Evolutionary conservation across 2,113 vertebrate genomes (phyloP), one percentile per base, ranked within the genome.

Genomic region (Tragelaphus scriptus): DNA sequence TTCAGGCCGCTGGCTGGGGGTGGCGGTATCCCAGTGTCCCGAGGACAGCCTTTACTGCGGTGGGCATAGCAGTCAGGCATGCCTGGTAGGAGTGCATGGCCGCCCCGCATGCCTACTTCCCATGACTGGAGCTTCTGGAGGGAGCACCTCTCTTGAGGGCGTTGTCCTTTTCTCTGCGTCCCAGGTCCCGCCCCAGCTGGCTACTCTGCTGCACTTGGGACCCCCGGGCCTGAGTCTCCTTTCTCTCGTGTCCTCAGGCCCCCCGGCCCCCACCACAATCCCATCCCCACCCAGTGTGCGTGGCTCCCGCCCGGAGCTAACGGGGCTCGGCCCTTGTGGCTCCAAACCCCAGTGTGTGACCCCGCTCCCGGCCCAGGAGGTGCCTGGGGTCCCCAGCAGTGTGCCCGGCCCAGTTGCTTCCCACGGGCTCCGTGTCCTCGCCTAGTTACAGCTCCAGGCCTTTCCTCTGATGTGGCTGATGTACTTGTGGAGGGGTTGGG

Each of bases 401-500:
- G 19, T 4, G 30, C 40, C 30, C 26, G 0, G 30, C 59, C 44
- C 44, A 40, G 15, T 44, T 28, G 4, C 36, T 61, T 28, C 55
- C 84, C 10, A 26, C 12, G 19, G n/a, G 14, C 7, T 17, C 53
- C 7, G 12, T 8, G 58, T 63, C 40, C 28, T 28, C 4, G 6
- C 59, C 85, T 63, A 12, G 40, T 49, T 23, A 21, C 59, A 51
- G 59, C 59, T 47, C 44, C 17, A 61, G 85, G 85, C 26, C 81
- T 56, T 26, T 15, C 21, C 81, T 84, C 53, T 3, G 0, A 5
- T 1, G 17, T 49, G 85, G 40, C 58, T 12, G 28, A 32, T 19
- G 21, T 10, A 21, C 2, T 21, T 0, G 2, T 3, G 7, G 2
- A 23, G 75, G 44, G 4, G 14, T 17, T 4, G 2, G 32, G 21